Base-by-base conservation (phyloP, 2,113 vertebrate genomes). In the Ochotona curzoniae region DNA sequence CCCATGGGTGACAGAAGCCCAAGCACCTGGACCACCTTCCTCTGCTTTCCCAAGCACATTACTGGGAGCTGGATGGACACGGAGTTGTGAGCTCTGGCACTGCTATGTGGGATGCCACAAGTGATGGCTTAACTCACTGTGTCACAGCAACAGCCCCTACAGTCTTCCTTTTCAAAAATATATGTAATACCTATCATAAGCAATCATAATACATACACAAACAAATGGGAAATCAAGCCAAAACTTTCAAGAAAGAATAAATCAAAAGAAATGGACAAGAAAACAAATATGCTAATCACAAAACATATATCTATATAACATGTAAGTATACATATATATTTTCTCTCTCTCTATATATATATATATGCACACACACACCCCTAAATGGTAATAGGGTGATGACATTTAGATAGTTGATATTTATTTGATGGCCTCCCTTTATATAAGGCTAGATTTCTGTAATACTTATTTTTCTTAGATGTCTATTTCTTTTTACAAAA, bases 121-220 rank as follows among this genome's bases (percentile, higher is more conserved):
- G 38, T 44, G 38, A 44, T 44, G 38, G 38, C 38, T 44, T 44
- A 44, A 44, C 38, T 44, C 38, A 44, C 38, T 44, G 38, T 44
- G 38, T 44, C 38, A 44, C 38, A 44, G 38, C 38, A 44, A 44
- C 38, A 44, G 6, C 38, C 38, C 38, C 38, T 74, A 76, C 66
- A 64, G 15, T 66, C 4, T 76, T 9, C 20, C 30, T 93, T 90
- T 93, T 90, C 32, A 93, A 85, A 94, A 75, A 20, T 21, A 83
- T 83, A 74, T 91, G 66, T 63, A 82, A 57, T 64, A 21, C 51
- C 81, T 92, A 69, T 89, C 74, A 83, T 89, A n/a, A 95, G 93
- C 12, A 26, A 76, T 44, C 38, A 44, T 44, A 20, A 28, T 11
- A 38, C 70, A 30, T 47, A 38, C 73, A 74, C 7, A 78, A 87